Evolutionary conservation across 2,113 vertebrate species (phyloP).

Genomic region (Chionodraco myersi): DNA sequence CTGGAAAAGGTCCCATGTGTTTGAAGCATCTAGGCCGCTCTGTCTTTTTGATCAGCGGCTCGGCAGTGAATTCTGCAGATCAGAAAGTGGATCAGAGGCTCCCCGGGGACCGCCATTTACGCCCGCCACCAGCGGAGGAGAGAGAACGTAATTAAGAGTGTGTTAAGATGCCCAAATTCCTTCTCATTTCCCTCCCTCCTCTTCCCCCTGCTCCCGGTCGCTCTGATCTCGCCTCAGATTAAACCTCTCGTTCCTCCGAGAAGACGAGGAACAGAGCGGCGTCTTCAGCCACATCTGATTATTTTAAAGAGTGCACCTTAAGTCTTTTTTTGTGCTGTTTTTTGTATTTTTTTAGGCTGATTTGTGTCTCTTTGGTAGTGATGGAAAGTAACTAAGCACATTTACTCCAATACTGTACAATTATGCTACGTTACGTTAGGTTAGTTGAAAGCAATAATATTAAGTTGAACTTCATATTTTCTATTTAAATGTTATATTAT

Average conservation of each 20-base stretch:
- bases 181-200: slow-evolving; percentile 71
- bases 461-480: too few relatives aligned
- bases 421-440: too few relatives aligned
- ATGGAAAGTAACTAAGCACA: too few relatives aligned
- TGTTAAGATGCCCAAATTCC: slow-evolving; percentile 82
- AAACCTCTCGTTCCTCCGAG: slow-evolving; percentile 68
- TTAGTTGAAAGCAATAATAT: too few relatives aligned
- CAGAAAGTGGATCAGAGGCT: slow-evolving; percentile 83
- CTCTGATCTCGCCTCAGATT: slow-evolving; percentile 79
- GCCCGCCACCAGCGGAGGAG: slow-evolving; percentile 77
- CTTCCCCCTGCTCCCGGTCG: slow-evolving; percentile 40
- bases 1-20: slow-evolving; percentile 77
- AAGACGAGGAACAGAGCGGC: slow-evolving; percentile 66
- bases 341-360: too few relatives aligned
- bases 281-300: slow-evolving; percentile 78
- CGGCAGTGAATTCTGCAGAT: slow-evolving; percentile 78
- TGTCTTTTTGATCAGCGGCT: slow-evolving; percentile 82
- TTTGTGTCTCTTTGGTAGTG: too few relatives aligned
- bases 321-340: too few relatives aligned
- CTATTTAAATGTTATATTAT: too few relatives aligned
- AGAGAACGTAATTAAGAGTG: slow-evolving; percentile 79
- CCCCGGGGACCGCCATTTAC: slow-evolving; percentile 80
- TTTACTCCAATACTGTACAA: too few relatives aligned
- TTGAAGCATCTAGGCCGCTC: slow-evolving; percentile 81
- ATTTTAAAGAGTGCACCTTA: slow-evolving; percentile 76